A percentile compares a stretch with the other conserved stretches of the same genome.
Evolutionary conservation across 2,113 vertebrate species (phyloP).

Genomic region (Poeciliopsis prolifica): DNA sequence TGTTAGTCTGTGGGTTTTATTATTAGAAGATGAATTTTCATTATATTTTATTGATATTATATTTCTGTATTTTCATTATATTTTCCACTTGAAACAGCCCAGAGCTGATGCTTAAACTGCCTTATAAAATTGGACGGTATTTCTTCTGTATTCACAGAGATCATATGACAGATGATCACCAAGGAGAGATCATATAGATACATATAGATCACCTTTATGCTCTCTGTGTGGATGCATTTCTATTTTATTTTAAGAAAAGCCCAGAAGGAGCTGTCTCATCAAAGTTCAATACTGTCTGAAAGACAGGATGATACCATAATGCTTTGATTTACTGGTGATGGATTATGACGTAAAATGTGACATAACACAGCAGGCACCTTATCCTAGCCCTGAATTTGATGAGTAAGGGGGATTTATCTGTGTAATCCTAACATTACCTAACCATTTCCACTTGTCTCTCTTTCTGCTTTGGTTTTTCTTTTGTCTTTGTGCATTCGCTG

Average conservation of each 20-base stretch:
- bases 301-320: slow-evolving; percentile 9
- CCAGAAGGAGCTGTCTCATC: not conserved
- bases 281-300: not conserved
- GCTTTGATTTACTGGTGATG: slow-evolving; percentile 29
- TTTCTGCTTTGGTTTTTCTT: slow-evolving; percentile 19
- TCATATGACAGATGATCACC: no score
- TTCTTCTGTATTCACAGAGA: no score
- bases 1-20: not conserved
- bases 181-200: no score
- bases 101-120: no score
- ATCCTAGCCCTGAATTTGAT: slow-evolving; percentile 45
- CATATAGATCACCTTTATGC: no score
- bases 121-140: no score
- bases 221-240: no score
- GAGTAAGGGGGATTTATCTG: slow-evolving; percentile 58
- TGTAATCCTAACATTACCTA: slow-evolving; percentile 69
- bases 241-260: not conserved
- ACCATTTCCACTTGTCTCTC: slow-evolving; percentile 46
- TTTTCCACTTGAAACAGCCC: no score
- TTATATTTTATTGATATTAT: no score
- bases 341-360: slow-evolving; percentile 72
- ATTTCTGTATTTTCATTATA: no score
- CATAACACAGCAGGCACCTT: slow-evolving; percentile 48
- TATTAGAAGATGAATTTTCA: not conserved
- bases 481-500: slow-evolving; percentile 24